Conservation (phyloP, 2,113 vertebrate genomes). For the Xerus inauris region DNA sequence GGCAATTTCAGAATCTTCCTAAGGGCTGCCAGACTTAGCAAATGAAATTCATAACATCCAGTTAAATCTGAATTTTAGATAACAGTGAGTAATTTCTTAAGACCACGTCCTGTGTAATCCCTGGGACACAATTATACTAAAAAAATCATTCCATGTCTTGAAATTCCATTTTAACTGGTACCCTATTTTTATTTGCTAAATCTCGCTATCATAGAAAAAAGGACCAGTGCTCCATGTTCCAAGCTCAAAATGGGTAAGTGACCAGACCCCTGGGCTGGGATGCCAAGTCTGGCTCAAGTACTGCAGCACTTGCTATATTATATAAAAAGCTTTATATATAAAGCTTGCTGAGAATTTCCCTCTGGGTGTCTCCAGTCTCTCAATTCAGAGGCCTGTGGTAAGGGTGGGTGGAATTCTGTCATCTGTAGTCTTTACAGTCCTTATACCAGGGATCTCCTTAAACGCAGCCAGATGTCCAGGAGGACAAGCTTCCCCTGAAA, state of each 20-base stretch:
- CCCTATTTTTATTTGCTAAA: not conserved
- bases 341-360: not conserved
- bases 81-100: not conserved
- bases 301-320: not conserved
- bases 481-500: not conserved
- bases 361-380: not conserved
- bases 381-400: not conserved
- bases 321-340: not conserved
- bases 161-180: not conserved
- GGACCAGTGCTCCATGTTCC: not conserved
- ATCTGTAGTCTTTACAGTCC: not conserved
- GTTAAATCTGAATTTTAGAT: conserved; percentile 22
- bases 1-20: not conserved
- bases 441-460: not conserved
- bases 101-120: not conserved
- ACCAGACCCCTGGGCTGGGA: not conserved
- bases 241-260: not conserved
- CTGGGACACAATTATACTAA: not conserved
- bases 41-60: not conserved
- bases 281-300: not conserved
- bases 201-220: not conserved
- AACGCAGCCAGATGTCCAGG: not conserved
- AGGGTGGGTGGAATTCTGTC: not conserved
- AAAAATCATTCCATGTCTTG: conserved; percentile 13
- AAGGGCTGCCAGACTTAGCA: not conserved